Evolutionary conservation across 2,113 vertebrate genomes (phyloP).

Genomic region (Heteronetta atricapilla): DNA sequence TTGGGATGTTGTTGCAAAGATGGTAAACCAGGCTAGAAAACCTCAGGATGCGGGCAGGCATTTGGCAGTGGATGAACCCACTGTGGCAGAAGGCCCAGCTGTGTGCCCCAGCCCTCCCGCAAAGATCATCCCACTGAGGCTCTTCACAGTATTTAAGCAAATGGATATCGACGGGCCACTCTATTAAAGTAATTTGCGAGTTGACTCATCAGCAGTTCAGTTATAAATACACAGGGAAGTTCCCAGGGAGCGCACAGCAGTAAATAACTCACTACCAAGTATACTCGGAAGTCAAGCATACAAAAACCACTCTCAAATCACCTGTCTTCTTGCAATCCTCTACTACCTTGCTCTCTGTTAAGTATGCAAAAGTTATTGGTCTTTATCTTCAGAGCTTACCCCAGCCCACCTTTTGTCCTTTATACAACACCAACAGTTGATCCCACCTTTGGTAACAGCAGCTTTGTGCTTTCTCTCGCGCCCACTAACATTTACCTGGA

Average conservation of each 20-base stretch:
- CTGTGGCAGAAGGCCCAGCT: not conserved
- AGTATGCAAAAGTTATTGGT: not conserved
- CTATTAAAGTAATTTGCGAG: not conserved
- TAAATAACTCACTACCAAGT: not conserved
- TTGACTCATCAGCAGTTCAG: not conserved
- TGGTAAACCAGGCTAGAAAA: not conserved
- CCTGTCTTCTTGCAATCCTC: not conserved
- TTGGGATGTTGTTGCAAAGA: not conserved
- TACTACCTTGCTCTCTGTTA: not conserved
- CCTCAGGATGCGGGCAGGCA: not conserved
- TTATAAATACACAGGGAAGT: not conserved
- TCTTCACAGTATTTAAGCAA: not conserved
- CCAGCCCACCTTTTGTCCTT: not conserved
- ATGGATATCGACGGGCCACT: not conserved
- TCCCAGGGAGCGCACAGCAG: not conserved
- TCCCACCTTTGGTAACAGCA: too few relatives aligned
- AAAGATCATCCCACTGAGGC: not conserved
- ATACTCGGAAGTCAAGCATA: not conserved
- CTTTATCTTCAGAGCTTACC: not conserved
- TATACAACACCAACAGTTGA: too few relatives aligned
- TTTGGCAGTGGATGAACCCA: not conserved
- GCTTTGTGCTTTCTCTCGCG: too few relatives aligned
- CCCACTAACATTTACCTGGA: too few relatives aligned
- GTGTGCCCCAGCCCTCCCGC: not conserved
- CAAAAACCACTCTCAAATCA: not conserved